phyloP scores from a whole-genome alignment of 1,140 invertebrate genomes.

The Heliconius hermathena region DNA sequence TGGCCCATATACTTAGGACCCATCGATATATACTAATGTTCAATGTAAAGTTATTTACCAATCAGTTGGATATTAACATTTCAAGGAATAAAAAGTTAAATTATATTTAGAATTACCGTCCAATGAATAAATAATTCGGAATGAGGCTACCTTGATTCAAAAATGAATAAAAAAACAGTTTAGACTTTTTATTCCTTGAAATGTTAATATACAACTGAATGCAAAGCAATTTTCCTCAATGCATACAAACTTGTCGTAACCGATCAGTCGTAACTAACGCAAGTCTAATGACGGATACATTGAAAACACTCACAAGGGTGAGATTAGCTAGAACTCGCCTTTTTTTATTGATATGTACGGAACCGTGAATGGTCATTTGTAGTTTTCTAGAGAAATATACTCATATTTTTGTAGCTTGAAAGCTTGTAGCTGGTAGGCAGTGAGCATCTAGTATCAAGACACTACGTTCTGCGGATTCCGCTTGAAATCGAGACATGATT shows the following conservation, averaged over 20 bases:
- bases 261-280: constrained; percentile 35
- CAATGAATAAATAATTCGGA: no score
- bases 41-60: no score
- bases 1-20: no score
- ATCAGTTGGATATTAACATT: no score
- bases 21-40: no score
- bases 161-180: neutral
- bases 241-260: constrained; percentile 19
- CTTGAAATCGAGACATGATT: no score
- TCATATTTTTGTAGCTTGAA: neutral
- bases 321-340: constrained; percentile 13
- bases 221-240: neutral
- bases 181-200: neutral
- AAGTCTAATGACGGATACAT: constrained; percentile 36
- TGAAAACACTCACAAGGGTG: constrained; percentile 25
- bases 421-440: no score
- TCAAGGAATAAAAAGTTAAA: no score
- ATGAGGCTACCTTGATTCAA: no score
- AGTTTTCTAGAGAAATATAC: neutral
- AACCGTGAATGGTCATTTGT: constrained; percentile 2
- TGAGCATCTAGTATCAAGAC: no score
- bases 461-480: no score
- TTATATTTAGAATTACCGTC: no score
- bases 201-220: neutral
- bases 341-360: constrained; percentile 31